Evolutionary conservation across 2,797 vertebrate species (phyloP), one percentile per base, ranked within the genome.

Genomic region (Oreochromis grahami): DNA sequence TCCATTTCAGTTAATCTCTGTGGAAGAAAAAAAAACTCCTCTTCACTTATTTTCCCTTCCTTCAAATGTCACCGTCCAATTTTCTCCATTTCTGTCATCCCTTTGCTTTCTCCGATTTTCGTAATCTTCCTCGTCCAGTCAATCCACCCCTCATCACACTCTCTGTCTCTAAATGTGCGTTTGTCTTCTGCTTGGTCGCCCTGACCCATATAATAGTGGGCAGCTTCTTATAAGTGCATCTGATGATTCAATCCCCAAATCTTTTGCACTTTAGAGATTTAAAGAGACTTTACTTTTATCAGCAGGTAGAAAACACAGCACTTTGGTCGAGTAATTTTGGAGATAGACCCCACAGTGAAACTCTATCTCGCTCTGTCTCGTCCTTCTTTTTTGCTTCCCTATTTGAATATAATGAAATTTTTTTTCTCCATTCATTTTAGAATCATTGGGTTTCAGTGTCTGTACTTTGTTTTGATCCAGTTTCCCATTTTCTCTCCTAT

Each of bases 201-300:
- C 80, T 93, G 95, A 94, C 95, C 95, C 90, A 95, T 85, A 90
- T 95, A 93, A 90, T 81, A 90, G 80, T 77, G 68, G 82, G 87
- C 81, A 87, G 80, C 80, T 84, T 65, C 77, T 87, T 76, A 80
- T 79, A 90, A 93, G 80, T 85, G 81, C 72, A 17, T 89, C 85
- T 83, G 79, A 84, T 56, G 81, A 80, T 83, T 86, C 78, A 87
- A 88, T 81, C 74, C 43, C 34, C 45, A 81, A 82, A 86, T 88
- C 63, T 81, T 77, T 76, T 45, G 8, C 81, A 85, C 52, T 89
- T 56, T 60, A 68, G 13, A 83, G 76, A 79, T 76, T 36, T 41
- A 86, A 72, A 86, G 63, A 81, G 43, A 56, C 8, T 6, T 11
- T 36, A 65, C 36, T 79, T 89, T 80, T 76, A 68, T 72, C 48